Evolutionary conservation across 1,140 invertebrate genomes (phyloP).

Genomic region (Eulimnadia texana): DNA sequence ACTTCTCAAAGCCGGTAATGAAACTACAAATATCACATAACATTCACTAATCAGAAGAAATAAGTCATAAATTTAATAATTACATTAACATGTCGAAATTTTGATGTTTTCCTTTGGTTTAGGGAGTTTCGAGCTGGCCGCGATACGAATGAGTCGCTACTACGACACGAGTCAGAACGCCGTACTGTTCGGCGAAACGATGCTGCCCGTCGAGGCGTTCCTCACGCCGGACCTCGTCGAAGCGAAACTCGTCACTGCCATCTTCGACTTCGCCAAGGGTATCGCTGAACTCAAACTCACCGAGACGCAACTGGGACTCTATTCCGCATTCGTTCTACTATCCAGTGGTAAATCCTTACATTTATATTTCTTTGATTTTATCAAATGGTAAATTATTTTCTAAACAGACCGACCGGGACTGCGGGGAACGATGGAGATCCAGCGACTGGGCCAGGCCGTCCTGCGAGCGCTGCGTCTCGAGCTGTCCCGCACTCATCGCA

Average conservation of each 20-base stretch:
- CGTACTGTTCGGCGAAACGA: conserved; percentile 77
- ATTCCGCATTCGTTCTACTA: conserved; percentile 80
- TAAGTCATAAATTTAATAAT: too few relatives aligned
- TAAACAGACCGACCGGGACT: conserved; percentile 75
- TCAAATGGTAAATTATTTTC: too few relatives aligned
- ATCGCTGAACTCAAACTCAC: conserved; percentile 83
- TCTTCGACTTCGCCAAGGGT: conserved; percentile 83
- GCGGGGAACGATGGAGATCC: conserved; percentile 69
- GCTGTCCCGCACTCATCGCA: conserved; percentile 68
- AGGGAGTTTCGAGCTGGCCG: conserved; percentile 90
- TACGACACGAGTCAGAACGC: conserved; percentile 73
- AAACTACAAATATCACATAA: too few relatives aligned
- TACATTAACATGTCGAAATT: too few relatives aligned
- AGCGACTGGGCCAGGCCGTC: conserved; percentile 77
- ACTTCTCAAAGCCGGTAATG: conserved; percentile 79
- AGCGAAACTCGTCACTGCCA: conserved; percentile 73
- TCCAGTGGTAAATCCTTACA: conserved; percentile 67
- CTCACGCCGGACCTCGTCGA: conserved; percentile 69
- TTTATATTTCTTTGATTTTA: too few relatives aligned
- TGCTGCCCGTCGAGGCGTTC: conserved; percentile 72
- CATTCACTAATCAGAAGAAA: too few relatives aligned
- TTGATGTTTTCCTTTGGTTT: not conserved
- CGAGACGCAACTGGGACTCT: conserved; percentile 83
- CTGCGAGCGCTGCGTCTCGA: conserved; percentile 73
- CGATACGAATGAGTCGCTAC: conserved; percentile 82